phyloP scores from a whole-genome alignment of 2,797 vertebrate genomes.

The Kryptolebias ocellatus region DNA sequence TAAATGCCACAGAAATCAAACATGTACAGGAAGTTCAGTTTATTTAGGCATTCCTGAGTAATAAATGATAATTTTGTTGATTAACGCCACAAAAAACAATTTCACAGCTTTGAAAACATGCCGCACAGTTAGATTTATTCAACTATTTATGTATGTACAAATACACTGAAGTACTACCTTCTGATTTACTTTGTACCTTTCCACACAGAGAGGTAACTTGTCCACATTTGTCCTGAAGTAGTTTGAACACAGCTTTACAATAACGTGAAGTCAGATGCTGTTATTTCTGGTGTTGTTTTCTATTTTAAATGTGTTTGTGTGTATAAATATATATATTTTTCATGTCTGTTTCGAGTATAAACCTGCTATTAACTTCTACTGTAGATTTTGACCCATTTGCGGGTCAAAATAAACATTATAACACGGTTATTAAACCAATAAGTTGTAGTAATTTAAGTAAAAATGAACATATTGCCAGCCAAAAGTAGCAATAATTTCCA shows the following conservation, averaged over 20 bases:
- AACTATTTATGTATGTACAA: background rate
- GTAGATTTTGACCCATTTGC: conserved; percentile 2
- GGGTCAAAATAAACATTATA: background rate
- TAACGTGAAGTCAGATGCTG: background rate
- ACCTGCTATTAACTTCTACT: background rate
- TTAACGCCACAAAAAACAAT: background rate
- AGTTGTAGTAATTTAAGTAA: no score
- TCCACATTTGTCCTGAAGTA: background rate
- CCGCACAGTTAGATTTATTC: background rate
- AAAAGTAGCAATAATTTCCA: no score
- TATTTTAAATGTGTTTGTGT: background rate
- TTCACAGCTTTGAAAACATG: background rate
- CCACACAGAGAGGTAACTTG: background rate
- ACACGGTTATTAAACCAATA: background rate
- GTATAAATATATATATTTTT: background rate
- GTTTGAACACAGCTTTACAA: background rate
- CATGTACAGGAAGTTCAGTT: background rate
- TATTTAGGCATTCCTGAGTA: conserved; percentile 9
- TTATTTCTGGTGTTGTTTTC: background rate
- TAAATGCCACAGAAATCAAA: conserved; percentile 3
- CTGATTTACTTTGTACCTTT: background rate
- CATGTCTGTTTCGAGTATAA: background rate
- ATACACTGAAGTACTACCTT: background rate
- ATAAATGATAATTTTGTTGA: conserved; percentile 15
- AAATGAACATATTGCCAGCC: no score